phyloP scores from a whole-genome alignment of 2,113 vertebrate genomes.

The Corapipo altera region DNA sequence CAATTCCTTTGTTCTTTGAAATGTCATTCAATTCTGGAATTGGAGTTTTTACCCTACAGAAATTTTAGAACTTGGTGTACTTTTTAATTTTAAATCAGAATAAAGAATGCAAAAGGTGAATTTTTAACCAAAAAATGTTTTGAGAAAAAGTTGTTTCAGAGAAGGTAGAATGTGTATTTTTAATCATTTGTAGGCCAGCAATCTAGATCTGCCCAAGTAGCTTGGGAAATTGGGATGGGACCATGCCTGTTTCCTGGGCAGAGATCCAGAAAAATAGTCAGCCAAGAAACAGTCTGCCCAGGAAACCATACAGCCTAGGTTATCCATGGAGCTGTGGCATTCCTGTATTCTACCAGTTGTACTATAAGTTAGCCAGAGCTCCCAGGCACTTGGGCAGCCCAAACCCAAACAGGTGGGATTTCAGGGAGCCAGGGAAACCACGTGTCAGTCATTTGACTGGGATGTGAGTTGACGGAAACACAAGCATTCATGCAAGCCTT shows the following conservation, averaged over 20 bases:
- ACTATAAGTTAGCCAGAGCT: neutral
- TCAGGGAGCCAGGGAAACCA: neutral
- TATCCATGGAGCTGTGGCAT: neutral
- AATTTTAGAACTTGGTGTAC: neutral
- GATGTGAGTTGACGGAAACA: neutral
- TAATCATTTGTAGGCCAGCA: neutral
- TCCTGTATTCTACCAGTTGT: neutral
- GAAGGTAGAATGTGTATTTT: neutral
- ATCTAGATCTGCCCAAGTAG: neutral
- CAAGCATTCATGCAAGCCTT: neutral
- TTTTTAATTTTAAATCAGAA: neutral
- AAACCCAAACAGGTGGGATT: slow-evolving; percentile 5
- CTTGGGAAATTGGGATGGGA: neutral
- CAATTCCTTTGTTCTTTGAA: neutral
- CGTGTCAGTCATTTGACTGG: neutral
- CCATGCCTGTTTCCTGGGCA: neutral
- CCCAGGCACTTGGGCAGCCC: neutral
- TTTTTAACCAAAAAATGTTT: neutral
- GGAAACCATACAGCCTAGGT: neutral
- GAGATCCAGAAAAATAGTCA: neutral
- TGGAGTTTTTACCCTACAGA: neutral
- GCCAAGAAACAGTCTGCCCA: neutral
- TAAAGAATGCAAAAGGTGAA: neutral
- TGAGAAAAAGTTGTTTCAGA: neutral
- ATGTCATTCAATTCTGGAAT: neutral